Base-by-base conservation (phyloP, 2,888 invertebrate genomes). In the Stenurella melanura region DNA sequence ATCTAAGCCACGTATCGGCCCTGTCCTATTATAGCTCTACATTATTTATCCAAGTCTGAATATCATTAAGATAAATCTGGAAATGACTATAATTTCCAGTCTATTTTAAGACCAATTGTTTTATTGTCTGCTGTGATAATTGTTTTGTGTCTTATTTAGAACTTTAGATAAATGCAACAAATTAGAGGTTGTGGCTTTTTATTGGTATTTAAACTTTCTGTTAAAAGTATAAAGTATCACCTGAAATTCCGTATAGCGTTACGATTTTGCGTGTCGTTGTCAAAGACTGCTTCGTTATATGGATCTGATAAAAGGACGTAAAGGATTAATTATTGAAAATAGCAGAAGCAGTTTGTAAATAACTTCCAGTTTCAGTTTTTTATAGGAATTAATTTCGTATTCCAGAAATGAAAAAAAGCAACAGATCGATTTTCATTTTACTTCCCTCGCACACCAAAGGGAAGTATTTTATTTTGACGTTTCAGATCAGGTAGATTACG, bases 51-150 rank as follows among this genome's bases (percentile, higher is more conserved):
- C 79, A 77, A 76, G 77, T 74, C 79, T 64, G 81, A 81, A 82
- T 81, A 82, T 77, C 72, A 81, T 81, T 82, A 80, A 80, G 78
- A 81, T 80, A 78, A 77, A 77, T 71, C 72, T 61, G 30, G 72
- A 72, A 72, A 61, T 61, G 54, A 72, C 63, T 54, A 72, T 72
- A 72, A 72, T 72, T 72, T 72, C 63, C 58, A n/a, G 61, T 61
- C 63, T 63, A 72, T 72, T 72, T 72, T 30, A 63, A 21, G 63
- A 26, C 15, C 26, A 50, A 63, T 72, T 61, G 61, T 63, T 34
- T 72, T 50, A 42, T 30, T 54, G 60, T 57, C 60, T 18, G 21
- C 12, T 38, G 70, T 42, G 72, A 72, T 72, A 72, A 72, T 72
- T 72, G 72, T 26, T 54, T 54, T 54, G 21, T 26, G 72, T 63